Base-by-base conservation (phyloP, 2,113 vertebrate species). In the Sprattus sprattus region DNA sequence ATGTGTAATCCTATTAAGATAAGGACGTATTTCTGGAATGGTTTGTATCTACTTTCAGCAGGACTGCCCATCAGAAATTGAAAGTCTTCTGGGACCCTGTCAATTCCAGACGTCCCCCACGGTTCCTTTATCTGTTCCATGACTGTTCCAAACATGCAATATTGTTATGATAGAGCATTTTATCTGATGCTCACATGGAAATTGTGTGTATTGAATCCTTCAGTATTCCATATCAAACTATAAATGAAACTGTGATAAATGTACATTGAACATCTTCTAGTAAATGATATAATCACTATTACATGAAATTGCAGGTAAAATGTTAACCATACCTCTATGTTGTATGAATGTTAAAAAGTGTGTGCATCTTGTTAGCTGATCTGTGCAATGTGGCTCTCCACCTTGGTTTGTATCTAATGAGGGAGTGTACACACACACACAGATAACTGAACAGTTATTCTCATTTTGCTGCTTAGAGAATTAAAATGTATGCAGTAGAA, bases 1-100 rank as follows among this genome's bases (percentile, higher is more conserved):
- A 84, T 82, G 84, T 86, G 87, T 89, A 91, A 90, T 89, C 88
- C 88, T 88, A 87, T 90, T 89, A 85, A 88, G 90, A 91, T 91
- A 88, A 89, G 82, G 20, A 81, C 82, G 78, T 86, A 45, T 84
- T 89, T 86, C 82, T 85, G 80, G 52, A 87, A 75, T 22, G 44
- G 50, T 81, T 83, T 45, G 78, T 86, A 80, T 86, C 82, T 85
- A 57, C 45, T 91, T 82, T 87, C 81, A 86, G 57, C 83, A 83
- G 81, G 71, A 22, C 49, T 80, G 71, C 52, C 54, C 85, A 46
- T 89, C 60, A 88, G 80, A 88, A 88, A 89, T 85, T 54, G 82
- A 88, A 89, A 87, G 81, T 86, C 75, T 64, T 88, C 85, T 85
- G 87, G 84, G 85, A 83, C 85, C 80, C 75, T 32, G 57, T 50